Conservation (phyloP, 2,888 invertebrate species). For the Timema podura region DNA sequence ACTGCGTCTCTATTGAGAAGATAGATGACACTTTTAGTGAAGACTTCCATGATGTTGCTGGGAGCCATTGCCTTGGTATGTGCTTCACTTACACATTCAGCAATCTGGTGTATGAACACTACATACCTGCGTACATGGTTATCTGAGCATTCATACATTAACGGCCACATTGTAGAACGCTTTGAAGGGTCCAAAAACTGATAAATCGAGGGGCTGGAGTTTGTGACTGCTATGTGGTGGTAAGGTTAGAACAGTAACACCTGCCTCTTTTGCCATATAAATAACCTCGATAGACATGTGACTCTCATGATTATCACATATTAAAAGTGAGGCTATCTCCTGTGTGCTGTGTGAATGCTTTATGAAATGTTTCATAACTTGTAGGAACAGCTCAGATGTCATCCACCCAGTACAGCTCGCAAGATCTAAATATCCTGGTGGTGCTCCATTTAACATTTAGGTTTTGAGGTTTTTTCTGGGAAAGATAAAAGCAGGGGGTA, state of each 20-base stretch:
- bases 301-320: conserved; percentile 10
- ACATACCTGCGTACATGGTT: no score
- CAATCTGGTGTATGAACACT: no score
- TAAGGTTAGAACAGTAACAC: background rate
- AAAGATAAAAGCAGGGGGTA: background rate
- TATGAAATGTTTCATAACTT: conserved; percentile 6
- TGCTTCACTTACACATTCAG: no score
- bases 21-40: no score
- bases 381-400: background rate
- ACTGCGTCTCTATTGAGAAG: no score
- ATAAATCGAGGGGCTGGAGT: background rate
- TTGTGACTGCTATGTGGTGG: conserved; percentile 9
- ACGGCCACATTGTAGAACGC: no score
- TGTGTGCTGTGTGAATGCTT: background rate
- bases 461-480: conserved; percentile 1
- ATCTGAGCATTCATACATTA: no score
- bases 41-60: no score
- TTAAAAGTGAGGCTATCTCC: background rate
- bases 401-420: conserved; percentile 11
- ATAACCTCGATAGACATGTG: background rate
- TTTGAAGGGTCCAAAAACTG: background rate
- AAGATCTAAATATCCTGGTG: background rate
- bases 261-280: conserved; percentile 8
- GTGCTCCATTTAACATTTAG: conserved; percentile 4
- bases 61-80: no score